Base-by-base conservation (phyloP, 1,140 invertebrate species). In the Mizuhopecten yessoensis region DNA sequence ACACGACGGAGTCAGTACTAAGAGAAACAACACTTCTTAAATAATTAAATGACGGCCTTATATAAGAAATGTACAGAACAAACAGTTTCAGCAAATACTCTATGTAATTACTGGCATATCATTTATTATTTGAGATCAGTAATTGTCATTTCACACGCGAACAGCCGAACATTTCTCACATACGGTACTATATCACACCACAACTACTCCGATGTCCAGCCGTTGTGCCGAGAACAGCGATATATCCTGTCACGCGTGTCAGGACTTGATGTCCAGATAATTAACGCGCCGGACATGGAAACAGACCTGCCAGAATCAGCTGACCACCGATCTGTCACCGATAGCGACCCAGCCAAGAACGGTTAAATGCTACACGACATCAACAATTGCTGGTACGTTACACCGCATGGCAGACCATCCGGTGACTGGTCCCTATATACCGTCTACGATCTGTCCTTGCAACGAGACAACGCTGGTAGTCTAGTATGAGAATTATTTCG, bases 251-350 rank as follows among this genome's bases (percentile, higher is more conserved):
- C 45, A 49, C 45, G 20, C 20, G 45, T 49, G 45, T 29, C 57
- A 75, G 23, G 23, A 29, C 29, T n/a, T n/a, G 57, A 75, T 75
- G 57, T 75, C 57, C 57, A 75, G 57, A 75, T 75, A 75, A 75
- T 75, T 75, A 75, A 75, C 57, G 57, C n/a, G n/a, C 57, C 57
- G 57, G 57, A 29, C 57, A 75, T 75, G 57, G 57, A 75, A 75
- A 29, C n/a, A 75, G 57, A 75, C 57, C 57, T 75, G 57, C 57
- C 57, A 75, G 11, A n/a, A 75, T 75, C 57, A 75, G 57, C 57
- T 75, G 57, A 75, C 57, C 57, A n/a, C 11, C 57, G 57, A 75
- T 75, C n/a, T 75, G 57, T 75, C 57, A 75, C 57, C 57, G 57
- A 75, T 75, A 75, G 1, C 57, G 5, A 29, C 5, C 5, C 20